phyloP scores from a whole-genome alignment of 1,140 invertebrate species.

The Ctenoplectra terminalis region DNA sequence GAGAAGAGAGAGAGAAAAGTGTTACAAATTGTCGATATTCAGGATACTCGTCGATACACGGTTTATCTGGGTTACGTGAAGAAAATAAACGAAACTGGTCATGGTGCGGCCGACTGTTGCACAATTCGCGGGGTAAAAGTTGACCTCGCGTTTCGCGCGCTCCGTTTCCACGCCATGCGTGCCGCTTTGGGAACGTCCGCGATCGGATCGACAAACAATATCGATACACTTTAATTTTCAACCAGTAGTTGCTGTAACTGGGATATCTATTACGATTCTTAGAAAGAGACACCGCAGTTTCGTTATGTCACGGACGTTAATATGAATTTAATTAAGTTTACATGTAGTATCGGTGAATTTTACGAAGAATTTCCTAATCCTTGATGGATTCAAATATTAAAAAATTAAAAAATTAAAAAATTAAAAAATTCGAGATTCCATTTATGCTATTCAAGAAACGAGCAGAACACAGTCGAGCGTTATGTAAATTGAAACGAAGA shows the following conservation, averaged over 20 bases:
- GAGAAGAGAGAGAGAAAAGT: conserved; percentile 71
- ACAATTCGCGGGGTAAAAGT: conserved; percentile 30
- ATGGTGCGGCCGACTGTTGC: conserved; percentile 19
- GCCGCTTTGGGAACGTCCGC: neutral
- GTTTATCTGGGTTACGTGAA: conserved; percentile 28
- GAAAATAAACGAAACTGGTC: conserved; percentile 40
- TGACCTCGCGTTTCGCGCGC: conserved; percentile 14
- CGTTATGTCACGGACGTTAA: too few relatives aligned
- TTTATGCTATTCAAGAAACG: too few relatives aligned
- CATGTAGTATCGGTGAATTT: too few relatives aligned
- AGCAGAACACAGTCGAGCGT: neutral
- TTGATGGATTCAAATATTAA: neutral
- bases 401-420: too few relatives aligned
- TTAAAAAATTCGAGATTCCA: too few relatives aligned
- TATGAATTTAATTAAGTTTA: too few relatives aligned
- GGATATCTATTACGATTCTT: neutral
- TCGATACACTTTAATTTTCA: neutral
- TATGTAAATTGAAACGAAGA: neutral
- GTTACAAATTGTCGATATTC: conserved; percentile 73
- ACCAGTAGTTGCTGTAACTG: neutral
- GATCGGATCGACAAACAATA: neutral
- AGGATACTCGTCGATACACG: conserved; percentile 18
- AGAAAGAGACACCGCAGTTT: neutral
- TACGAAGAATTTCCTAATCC: neutral
- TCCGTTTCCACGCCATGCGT: neutral